These are phyloP conservation scores for Thecocarcelia acutangulata DNA, from an alignment of 2,888 invertebrate species.

Conservation along the genomic window DNA sequence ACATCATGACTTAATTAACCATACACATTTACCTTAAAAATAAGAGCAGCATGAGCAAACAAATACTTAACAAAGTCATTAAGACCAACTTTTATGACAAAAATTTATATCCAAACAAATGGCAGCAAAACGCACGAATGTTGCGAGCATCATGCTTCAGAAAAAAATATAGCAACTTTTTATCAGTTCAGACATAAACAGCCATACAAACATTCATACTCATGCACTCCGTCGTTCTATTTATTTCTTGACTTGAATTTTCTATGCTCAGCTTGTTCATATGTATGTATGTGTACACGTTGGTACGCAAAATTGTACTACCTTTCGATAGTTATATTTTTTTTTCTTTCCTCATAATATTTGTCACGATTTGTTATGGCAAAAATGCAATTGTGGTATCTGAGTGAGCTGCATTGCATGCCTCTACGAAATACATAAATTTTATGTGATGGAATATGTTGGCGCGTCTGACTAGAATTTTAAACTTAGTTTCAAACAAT, in stretches of 20 bases:
- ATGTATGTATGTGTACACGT: not conserved
- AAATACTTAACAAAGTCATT: conserved; percentile 50
- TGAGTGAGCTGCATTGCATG: conserved; percentile 1
- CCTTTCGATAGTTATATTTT: conserved; percentile 20
- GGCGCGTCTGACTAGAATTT: conserved; percentile 59
- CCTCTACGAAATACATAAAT: conserved; percentile 4
- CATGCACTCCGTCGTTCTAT: conserved; percentile 19
- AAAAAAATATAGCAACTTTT: not conserved
- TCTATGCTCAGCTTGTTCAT: conserved; percentile 2
- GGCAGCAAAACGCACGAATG: not conserved
- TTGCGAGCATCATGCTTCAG: not conserved
- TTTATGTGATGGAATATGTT: conserved; percentile 51
- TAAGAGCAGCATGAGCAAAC: not conserved
- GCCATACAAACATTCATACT: conserved; percentile 1
- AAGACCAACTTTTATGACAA: conserved; percentile 38
- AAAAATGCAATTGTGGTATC: conserved; percentile 65
- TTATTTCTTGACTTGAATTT: conserved; percentile 13
- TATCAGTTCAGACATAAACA: not conserved
- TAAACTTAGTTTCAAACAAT: conserved; percentile 53
- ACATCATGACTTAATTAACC: conserved; percentile 51
- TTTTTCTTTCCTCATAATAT: conserved; percentile 40
- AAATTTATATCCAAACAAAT: conserved; percentile 17
- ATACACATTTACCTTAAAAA: conserved; percentile 26
- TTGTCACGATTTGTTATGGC: conserved; percentile 69
- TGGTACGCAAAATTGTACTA: conserved; percentile 13